phyloP scores from a whole-genome alignment of 2,888 invertebrate genomes.

The Cryptocephalus primarius region DNA sequence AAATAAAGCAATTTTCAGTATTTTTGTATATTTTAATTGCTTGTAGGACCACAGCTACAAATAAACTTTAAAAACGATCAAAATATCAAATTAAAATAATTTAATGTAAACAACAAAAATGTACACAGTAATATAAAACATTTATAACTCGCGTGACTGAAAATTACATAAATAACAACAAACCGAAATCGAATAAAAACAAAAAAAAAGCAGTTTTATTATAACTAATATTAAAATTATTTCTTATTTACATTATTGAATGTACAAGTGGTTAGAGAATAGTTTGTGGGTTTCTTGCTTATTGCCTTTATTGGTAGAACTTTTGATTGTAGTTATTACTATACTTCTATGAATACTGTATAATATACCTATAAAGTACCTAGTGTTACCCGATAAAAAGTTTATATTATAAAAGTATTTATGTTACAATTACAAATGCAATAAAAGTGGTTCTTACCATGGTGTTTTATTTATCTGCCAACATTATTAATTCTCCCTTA shows the following conservation, averaged over 20 bases:
- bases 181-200: conserved; percentile 18
- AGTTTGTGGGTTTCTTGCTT: not conserved
- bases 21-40: conserved; percentile 28
- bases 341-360: not conserved
- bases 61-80: conserved; percentile 30
- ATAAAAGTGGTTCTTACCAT: not conserved
- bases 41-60: conserved; percentile 34
- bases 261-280: conserved; percentile 27
- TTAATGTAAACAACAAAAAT: conserved; percentile 34
- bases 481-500: not conserved
- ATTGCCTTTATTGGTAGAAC: not conserved
- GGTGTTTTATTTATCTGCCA: not conserved
- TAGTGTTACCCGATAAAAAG: conserved; percentile 4
- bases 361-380: conserved; percentile 5
- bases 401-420: conserved; percentile 10
- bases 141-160: conserved; percentile 14
- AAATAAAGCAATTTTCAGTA: conserved; percentile 7
- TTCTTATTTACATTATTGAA: conserved; percentile 27
- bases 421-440: conserved; percentile 11
- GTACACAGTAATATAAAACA: conserved; percentile 30
- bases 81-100: conserved; percentile 33
- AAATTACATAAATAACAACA: conserved; percentile 19
- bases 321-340: not conserved
- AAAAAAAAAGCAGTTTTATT: conserved; percentile 17
- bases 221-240: conserved; percentile 6